Evolutionary conservation across 2,888 invertebrate species (phyloP).

Genomic region (Cephus pulcher): DNA sequence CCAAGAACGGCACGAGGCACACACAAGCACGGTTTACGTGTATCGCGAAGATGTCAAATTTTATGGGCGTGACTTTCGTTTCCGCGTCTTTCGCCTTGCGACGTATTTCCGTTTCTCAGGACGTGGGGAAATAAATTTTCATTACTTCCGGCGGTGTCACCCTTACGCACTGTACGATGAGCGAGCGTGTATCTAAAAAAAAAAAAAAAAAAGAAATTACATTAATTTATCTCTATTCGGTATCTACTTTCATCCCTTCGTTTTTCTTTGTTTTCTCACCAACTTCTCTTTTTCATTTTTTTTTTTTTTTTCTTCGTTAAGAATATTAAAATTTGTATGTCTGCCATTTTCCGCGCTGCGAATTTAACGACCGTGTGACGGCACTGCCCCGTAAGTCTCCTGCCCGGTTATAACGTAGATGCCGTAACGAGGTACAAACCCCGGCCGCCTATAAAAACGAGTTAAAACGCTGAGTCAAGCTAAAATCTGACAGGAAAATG

Average conservation of each 20-base stretch:
- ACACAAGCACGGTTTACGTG: neutral
- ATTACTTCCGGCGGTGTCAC: neutral
- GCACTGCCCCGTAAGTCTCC: slow-evolving; percentile 28
- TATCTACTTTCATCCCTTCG: too few relatives aligned
- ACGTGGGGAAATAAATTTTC: slow-evolving; percentile 21
- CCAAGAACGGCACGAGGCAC: neutral
- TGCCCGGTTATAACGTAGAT: neutral
- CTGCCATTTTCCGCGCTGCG: neutral
- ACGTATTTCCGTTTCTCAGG: slow-evolving; percentile 23
- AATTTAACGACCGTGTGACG: slow-evolving; percentile 9
- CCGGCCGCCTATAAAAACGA: neutral
- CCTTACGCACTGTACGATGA: too few relatives aligned
- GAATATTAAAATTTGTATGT: slow-evolving; percentile 7
- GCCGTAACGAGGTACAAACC: neutral
- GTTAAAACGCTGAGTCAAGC: slow-evolving; percentile 37
- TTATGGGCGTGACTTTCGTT: slow-evolving; percentile 2
- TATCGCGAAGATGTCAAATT: neutral
- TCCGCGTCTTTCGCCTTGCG: slow-evolving; percentile 4
- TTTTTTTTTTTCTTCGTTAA: too few relatives aligned
- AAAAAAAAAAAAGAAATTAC: too few relatives aligned
- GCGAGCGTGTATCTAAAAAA: too few relatives aligned
- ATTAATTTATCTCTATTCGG: too few relatives aligned
- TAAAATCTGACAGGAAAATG: slow-evolving; percentile 43
- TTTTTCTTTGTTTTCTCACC: too few relatives aligned
- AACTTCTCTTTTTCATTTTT: too few relatives aligned